Evolutionary conservation across 30 jellyfish, hydroid and myxozoan genomes (phyloP), one percentile per base, ranked within the genome.

Genomic region (Turritopsis dohrnii): DNA sequence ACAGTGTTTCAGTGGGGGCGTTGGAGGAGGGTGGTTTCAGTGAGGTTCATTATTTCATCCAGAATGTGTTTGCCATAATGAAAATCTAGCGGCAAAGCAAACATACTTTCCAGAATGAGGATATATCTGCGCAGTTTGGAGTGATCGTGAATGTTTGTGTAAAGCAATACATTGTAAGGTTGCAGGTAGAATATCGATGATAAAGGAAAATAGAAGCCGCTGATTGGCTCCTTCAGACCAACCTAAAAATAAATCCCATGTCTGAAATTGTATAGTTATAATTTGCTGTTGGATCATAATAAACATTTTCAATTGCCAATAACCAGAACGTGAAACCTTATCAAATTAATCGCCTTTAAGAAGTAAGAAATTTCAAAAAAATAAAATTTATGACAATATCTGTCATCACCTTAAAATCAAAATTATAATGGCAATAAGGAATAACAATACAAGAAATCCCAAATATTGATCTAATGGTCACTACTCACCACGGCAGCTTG

Each of bases 401-500:
- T n/a, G n/a, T n/a, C n/a, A n/a, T n/a, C n/a, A n/a, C n/a, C n/a
- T n/a, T n/a, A n/a, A n/a, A n/a, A n/a, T n/a, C n/a, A n/a, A n/a
- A n/a, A n/a, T n/a, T n/a, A n/a, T n/a, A n/a, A n/a, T n/a, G n/a
- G n/a, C n/a, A n/a, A n/a, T n/a, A n/a, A n/a, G n/a, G n/a, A n/a
- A n/a, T n/a, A n/a, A n/a, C n/a, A n/a, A n/a, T n/a, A n/a, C n/a
- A n/a, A n/a, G n/a, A n/a, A n/a, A n/a, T n/a, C n/a, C n/a, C n/a
- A n/a, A n/a, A n/a, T n/a, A n/a, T n/a, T n/a, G n/a, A n/a, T n/a
- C n/a, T n/a, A n/a, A n/a, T 41, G 60, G 13, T 13, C 9, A 69
- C 23, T 8, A 27, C 77, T 69, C 30, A 69, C 77, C 77, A 69
- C 77, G 16, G 77, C 77, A 23, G 77, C 77, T 69, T 69, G 77